phyloP scores from a whole-genome alignment of 1,140 invertebrate species.

The Conus ventricosus region DNA sequence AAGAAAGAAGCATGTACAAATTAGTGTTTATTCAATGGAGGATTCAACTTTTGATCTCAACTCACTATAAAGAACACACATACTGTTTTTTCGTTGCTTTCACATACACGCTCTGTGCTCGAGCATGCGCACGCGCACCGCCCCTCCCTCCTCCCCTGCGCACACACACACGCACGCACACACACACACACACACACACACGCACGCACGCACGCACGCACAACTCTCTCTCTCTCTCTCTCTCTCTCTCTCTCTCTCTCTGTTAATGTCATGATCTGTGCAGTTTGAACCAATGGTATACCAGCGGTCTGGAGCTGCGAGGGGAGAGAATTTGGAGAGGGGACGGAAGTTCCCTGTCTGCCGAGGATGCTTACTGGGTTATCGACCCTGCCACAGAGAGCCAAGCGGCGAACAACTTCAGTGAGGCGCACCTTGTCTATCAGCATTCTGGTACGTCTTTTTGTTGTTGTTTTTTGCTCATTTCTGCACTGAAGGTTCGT shows the following conservation, averaged over 20 bases:
- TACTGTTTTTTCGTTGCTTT: too few species aligned
- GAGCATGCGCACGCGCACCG: too few species aligned
- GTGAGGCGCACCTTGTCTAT: conserved; percentile 16
- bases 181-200: not conserved
- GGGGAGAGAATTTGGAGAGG: conserved; percentile 51
- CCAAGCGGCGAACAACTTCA: not conserved
- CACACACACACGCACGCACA: too few species aligned
- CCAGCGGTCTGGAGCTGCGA: conserved; percentile 48
- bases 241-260: too few species aligned
- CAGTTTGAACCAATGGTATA: conserved; percentile 48
- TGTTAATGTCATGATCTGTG: too few species aligned
- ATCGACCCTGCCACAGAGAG: not conserved
- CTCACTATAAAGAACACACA: too few species aligned
- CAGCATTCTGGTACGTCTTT: conserved; percentile 6
- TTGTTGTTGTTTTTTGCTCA: too few species aligned
- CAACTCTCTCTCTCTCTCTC: too few species aligned
- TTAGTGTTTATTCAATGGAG: too few species aligned
- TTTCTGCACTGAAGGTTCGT: not conserved
- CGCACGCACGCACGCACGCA: not conserved
- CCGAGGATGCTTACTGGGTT: conserved; percentile 15
- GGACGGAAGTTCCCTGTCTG: conserved; percentile 40
- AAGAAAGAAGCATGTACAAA: not conserved
- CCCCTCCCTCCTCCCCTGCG: too few species aligned
- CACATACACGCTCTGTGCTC: too few species aligned
- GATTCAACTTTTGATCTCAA: too few species aligned